These are phyloP conservation scores for Cataglyphis altisquamis DNA, from an alignment of 2,888 invertebrate species.

Conservation along the genomic window DNA sequence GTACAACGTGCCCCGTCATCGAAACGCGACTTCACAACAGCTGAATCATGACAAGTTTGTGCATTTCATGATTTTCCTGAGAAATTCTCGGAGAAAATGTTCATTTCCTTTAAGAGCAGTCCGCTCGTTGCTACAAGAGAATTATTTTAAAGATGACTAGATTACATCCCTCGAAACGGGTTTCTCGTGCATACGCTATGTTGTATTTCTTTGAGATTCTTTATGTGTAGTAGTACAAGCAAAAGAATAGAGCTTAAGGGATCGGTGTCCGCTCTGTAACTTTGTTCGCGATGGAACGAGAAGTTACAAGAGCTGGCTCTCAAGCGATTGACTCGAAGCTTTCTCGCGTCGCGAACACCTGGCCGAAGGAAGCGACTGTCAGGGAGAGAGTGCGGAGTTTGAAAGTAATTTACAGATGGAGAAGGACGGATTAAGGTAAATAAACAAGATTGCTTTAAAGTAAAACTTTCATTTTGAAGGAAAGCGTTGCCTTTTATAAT, in stretches of 20 bases:
- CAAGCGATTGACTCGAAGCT: conserved; percentile 46
- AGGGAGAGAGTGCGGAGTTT: conserved; percentile 32
- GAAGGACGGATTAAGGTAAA: conserved; percentile 42
- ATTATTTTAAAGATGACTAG: conserved; percentile 60
- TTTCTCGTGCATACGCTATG: background rate
- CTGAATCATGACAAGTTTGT: conserved; percentile 35
- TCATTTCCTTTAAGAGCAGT: conserved; percentile 11
- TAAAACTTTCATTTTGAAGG: background rate
- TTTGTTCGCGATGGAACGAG: conserved; percentile 40
- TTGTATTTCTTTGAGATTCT: conserved; percentile 3
- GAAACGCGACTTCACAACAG: conserved; percentile 47
- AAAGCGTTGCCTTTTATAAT: conserved; percentile 5
- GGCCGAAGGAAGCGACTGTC: conserved; percentile 44
- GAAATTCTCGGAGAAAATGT: background rate
- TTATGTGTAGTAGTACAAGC: background rate
- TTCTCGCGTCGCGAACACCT: conserved; percentile 42
- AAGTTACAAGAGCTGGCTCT: conserved; percentile 44
- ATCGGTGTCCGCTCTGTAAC: conserved; percentile 43
- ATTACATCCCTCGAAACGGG: conserved; percentile 40
- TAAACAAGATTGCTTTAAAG: conserved; percentile 53
- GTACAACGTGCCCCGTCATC: conserved; percentile 17
- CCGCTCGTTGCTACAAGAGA: conserved; percentile 31
- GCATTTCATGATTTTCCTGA: background rate
- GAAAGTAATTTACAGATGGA: conserved; percentile 51
- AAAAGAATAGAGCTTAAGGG: conserved; percentile 21